A percentile compares a stretch with the other conserved stretches of the same genome.
Evolutionary conservation across 2,888 invertebrate species (phyloP).

Genomic region (Xanthia togata): DNA sequence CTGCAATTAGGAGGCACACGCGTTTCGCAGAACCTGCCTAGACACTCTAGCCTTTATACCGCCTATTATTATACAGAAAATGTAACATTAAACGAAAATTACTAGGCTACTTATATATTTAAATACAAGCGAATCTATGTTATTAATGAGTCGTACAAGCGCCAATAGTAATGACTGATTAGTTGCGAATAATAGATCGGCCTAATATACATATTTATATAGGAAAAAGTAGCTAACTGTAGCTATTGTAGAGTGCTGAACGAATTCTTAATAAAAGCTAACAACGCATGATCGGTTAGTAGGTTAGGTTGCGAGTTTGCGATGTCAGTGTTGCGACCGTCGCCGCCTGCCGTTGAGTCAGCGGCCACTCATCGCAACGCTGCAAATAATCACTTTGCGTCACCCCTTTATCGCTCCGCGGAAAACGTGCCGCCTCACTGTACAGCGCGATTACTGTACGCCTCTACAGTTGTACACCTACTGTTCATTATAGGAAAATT

Average conservation of each 20-base stretch:
- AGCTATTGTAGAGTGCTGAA: conserved; percentile 47
- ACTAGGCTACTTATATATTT: conserved; percentile 22
- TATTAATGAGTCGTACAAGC: background rate
- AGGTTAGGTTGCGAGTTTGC: conserved; percentile 62
- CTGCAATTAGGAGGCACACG: conserved; percentile 85
- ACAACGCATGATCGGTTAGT: conserved; percentile 65
- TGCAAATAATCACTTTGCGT: conserved; percentile 90
- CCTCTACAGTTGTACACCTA: conserved; percentile 68
- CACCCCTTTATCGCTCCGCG: conserved; percentile 87
- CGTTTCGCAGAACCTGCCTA: conserved; percentile 75
- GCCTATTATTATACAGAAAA: conserved; percentile 60
- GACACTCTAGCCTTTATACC: conserved; percentile 54
- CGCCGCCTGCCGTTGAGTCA: conserved; percentile 81
- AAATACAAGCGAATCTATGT: conserved; percentile 4
- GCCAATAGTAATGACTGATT: conserved; percentile 11
- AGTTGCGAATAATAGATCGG: conserved; percentile 3
- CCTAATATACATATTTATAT: conserved; percentile 26
- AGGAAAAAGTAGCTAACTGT: conserved; percentile 24
- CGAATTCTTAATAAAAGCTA: conserved; percentile 56
- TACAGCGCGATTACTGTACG: conserved; percentile 75
- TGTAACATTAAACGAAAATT: conserved; percentile 37
- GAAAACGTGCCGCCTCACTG: conserved; percentile 85
- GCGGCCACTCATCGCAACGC: conserved; percentile 88
- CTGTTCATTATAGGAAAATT: conserved; percentile 73
- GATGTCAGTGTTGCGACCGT: conserved; percentile 54